These are phyloP conservation scores for Muntiacus reevesi DNA, from an alignment of 2,113 vertebrate genomes.

Conservation along the genomic window DNA sequence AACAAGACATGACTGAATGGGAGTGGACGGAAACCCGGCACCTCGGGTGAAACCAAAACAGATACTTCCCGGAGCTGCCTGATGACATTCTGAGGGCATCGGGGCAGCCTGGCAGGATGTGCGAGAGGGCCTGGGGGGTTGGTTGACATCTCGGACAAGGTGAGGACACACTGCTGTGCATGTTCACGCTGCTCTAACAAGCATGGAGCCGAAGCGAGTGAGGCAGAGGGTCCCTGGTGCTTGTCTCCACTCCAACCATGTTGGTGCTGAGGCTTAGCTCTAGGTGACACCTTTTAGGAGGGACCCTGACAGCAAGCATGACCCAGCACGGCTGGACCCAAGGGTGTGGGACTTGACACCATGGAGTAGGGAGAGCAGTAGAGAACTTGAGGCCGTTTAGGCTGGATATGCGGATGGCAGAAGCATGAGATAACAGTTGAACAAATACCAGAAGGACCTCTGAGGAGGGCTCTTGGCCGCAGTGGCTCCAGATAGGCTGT, in stretches of 20 bases:
- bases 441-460: too few species aligned
- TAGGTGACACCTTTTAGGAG: neutral
- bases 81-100: neutral
- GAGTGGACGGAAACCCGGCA: neutral
- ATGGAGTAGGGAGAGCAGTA: fast-evolving
- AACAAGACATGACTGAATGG: conserved; percentile 43
- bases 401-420: neutral
- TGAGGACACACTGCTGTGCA: neutral
- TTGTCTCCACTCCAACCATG: fast-evolving
- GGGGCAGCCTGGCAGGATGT: neutral
- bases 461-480: neutral
- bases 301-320: neutral
- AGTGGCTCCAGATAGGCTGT: neutral
- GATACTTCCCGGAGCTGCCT: neutral
- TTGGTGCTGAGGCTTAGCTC: neutral
- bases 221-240: neutral
- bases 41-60: neutral
- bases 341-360: neutral
- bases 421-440: neutral
- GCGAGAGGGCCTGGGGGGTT: neutral
- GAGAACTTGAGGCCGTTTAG: neutral
- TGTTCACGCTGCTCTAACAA: fast-evolving
- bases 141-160: neutral
- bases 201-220: neutral
- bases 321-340: neutral